phyloP scores from a whole-genome alignment of 2,113 vertebrate genomes.

The Benitochromis conjunctus region DNA sequence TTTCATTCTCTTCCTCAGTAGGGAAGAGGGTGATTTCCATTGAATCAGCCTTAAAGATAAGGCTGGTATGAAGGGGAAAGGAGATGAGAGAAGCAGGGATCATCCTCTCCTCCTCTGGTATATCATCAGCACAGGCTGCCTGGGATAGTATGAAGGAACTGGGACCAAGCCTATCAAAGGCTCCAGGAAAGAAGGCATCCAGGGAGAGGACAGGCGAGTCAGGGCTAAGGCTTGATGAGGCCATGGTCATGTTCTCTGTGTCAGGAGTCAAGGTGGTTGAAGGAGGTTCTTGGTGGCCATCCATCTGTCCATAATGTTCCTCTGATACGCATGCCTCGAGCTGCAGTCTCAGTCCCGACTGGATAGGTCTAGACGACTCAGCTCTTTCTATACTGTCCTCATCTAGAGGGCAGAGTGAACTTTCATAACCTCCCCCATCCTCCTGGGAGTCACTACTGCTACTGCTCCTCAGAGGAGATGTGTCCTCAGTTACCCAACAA shows the following conservation, averaged over 20 bases:
- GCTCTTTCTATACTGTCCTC: conserved; percentile 2
- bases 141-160: conserved; percentile 72
- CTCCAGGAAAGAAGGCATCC: conserved; percentile 51
- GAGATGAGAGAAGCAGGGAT: conserved; percentile 88
- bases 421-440: conserved; percentile 61
- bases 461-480: conserved; percentile 60
- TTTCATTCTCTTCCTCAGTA: conserved; percentile 71
- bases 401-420: conserved; percentile 52
- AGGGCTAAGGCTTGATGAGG: conserved; percentile 49
- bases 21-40: conserved; percentile 85
- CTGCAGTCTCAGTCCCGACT: conserved; percentile 61
- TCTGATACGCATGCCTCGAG: conserved; percentile 67
- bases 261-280: conserved; percentile 59
- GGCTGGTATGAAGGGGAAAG: conserved; percentile 86
- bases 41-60: conserved; percentile 89
- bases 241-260: conserved; percentile 64
- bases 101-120: conserved; percentile 76
- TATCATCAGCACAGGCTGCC: conserved; percentile 63
- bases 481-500: conserved; percentile 66
- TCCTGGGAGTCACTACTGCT: conserved; percentile 71
- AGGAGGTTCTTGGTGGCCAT: conserved; percentile 44
- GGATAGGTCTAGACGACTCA: conserved; percentile 36
- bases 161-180: conserved; percentile 56
- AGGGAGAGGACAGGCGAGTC: conserved; percentile 51
- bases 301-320: conserved; percentile 50